A percentile compares a stretch with the other conserved stretches of the same genome.
phyloP scores from a whole-genome alignment of 2,113 vertebrate genomes.

The Haliaeetus leucogaster region DNA sequence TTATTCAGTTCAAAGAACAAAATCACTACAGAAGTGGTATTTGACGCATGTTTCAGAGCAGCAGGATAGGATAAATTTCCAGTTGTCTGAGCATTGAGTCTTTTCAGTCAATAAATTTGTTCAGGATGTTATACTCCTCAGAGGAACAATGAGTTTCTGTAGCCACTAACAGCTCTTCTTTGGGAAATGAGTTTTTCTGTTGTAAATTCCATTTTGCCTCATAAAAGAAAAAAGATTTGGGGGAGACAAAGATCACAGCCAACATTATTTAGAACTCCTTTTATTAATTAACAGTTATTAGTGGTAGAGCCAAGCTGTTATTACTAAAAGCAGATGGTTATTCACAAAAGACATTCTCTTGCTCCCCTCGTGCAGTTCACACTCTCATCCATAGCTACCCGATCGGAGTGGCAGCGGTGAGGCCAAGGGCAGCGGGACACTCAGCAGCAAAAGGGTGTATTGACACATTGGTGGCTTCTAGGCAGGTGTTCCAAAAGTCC shows the following conservation, averaged over 20 bases:
- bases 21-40: background rate
- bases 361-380: background rate
- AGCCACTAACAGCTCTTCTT: background rate
- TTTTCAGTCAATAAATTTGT: background rate
- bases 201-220: background rate
- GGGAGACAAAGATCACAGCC: background rate
- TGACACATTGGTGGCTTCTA: background rate
- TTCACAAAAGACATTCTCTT: background rate
- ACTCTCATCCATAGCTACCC: background rate
- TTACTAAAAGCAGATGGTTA: background rate
- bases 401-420: fast-evolving
- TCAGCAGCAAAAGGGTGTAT: background rate
- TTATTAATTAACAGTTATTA: background rate
- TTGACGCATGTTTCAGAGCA: background rate
- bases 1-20: background rate
- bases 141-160: background rate
- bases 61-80: background rate
- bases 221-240: background rate
- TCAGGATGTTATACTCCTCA: background rate
- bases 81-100: background rate
- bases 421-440: background rate
- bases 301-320: background rate
- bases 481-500: background rate
- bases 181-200: background rate
- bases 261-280: background rate